Base-by-base conservation (phyloP, 2,888 invertebrate genomes). In the Incurvaria masculella region DNA sequence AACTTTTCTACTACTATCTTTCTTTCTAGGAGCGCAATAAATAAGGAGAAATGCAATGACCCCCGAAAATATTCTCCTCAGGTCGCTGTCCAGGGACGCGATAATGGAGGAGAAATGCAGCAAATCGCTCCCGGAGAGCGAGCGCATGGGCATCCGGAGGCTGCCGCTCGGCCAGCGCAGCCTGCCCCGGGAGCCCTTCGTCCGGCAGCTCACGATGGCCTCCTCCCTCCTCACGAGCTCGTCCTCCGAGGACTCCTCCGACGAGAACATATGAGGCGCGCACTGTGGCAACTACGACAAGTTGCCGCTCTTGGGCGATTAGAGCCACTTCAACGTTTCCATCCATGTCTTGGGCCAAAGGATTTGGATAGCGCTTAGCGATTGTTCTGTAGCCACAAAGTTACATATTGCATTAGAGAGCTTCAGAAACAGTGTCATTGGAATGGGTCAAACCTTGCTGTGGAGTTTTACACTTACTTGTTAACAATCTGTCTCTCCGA, bases 61-160 rank as follows among this genome's bases (percentile, higher is more conserved):
- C n/a, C n/a, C n/a, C 26, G 4, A 26, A 26, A 17, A 27, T 17
- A 3, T 42, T 40, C 6, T 48, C 47, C 38, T 11, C 50, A 84
- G 84, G 49, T 82, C 81, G n/a, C 59, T 84, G 55, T 81, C 82
- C 39, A 79, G 86, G 56, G 85, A 86, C 65, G 85, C 83, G 52
- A 88, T 88, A 59, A 87, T 87, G 48, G 88, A 89, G 72, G 88
- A 88, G 62, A 83, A 84, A 63, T 80, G 79, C 59, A 73, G 81
- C 64, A 82, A 82, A 66, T 84, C 82, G 42, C 64, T 83, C 55
- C 85, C 85, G 44, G 84, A 84, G 56, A 83, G 83, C 57, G 84
- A 75, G 53, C 61, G 75, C 40, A 69, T 78, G 70, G 71, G 75
- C 38, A 63, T 79, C 1, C 69, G 82, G 4, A 73, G 82, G 16